Base-by-base conservation (phyloP, 2,113 vertebrate genomes). In the Limanda limanda region DNA sequence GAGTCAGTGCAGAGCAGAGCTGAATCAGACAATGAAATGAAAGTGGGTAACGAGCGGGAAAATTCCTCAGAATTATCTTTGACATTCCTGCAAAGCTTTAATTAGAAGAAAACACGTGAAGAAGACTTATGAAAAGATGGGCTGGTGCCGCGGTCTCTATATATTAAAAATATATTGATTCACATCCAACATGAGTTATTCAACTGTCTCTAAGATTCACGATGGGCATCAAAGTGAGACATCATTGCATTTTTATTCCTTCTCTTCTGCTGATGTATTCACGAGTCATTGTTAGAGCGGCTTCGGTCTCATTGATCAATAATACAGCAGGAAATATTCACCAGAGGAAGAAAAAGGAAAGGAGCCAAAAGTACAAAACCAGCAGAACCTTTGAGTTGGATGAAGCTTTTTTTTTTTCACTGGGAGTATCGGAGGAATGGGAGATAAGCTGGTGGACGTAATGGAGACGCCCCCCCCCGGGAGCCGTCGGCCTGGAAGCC, bases 361-460 rank as follows among this genome's bases (percentile, higher is more conserved):
- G n/a, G 37, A 74, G 62, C 74, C 24, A 18, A 70, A 79, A 71
- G 42, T 20, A 45, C 25, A 68, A 74, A 85, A 67, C 1, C 23
- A 23, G 35, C 0, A 6, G 24, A 87, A 85, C 60, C 88, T 88
- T 83, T 56, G 48, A 79, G 64, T 60, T 20, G 27, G 78, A 55
- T 23, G 47, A 24, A 40, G 10, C 18, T n/a, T 78, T 54, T 83
- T 79, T 79, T 70, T 66, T 68, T 75, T 12, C n/a, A n/a, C 0
- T 9, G n/a, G 58, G 69, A 57, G 79, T 73, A 63, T 68, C 5
- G n/a, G n/a, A 70, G 75, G 83, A 85, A 83, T 66, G 57, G 60
- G 70, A 88, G 91, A 90, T 86, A 89, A 87, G 83, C 82, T 55
- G 54, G 14, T 67, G 79, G 86, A 72, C 69, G 89, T 90, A 93